Base-by-base conservation (phyloP, 2,888 invertebrate species). In the Amphiduros pacificus region DNA sequence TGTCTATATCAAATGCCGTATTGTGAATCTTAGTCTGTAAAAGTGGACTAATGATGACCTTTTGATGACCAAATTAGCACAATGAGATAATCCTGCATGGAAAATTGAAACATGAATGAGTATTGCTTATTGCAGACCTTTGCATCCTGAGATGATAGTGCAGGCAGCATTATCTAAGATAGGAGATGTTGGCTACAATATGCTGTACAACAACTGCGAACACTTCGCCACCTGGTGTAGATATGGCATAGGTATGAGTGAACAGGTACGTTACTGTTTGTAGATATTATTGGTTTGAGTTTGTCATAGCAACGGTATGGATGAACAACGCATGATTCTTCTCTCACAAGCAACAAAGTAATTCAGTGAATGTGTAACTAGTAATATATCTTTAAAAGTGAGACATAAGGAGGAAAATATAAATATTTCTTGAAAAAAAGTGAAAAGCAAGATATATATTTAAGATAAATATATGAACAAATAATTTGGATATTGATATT, bases 251-350 rank as follows among this genome's bases (percentile, higher is more conserved):
- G 66, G 62, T 9, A 71, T 67, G 59, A 80, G 79, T 65, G 71
- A 74, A 49, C 82, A 82, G 96, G 98, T 87, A 60, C 56, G 22
- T 28, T 57, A 20, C 54, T 28, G 29, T 29, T 36, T 36, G 17
- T 17, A 36, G 36, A 36, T 11, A 36, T 36, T 36, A 36, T 36
- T 36, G 11, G n/a, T n/a, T n/a, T n/a, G n/a, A n/a, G n/a, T n/a
- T n/a, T n/a, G n/a, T n/a, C n/a, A 36, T 36, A 17, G 17, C 17
- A 36, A 9, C 9, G 11, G 17, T 9, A 36, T 17, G 17, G 36
- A 9, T 11, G 36, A 36, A 36, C 36, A 36, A 11, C 17, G 36
- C 36, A 36, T 36, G 17, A 36, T 9, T 36, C 36, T 36, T 11
- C 36, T 17, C 36, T 36, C 36, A 36, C 36, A 9, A 11, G 36